Evolutionary conservation across 2,888 invertebrate genomes (phyloP).

Genomic region (Melanotus villosus): DNA sequence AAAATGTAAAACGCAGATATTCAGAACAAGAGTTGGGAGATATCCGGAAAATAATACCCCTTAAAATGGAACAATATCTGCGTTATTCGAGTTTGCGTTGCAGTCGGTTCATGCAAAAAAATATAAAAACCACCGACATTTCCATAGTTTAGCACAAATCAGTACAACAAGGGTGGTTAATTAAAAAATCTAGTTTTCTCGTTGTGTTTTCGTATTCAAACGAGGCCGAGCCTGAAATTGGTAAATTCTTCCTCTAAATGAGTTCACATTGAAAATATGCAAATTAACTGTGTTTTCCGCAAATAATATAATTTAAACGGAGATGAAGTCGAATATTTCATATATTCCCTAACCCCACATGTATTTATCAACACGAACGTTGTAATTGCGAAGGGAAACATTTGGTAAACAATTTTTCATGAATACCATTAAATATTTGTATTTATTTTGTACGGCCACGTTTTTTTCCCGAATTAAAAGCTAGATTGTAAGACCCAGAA

Average conservation of each 20-base stretch:
- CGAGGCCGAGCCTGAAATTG: slow-evolving; percentile 36
- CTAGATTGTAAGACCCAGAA: not conserved
- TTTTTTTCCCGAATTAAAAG: not conserved
- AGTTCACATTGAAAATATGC: slow-evolving; percentile 45
- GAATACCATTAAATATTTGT: slow-evolving; percentile 6
- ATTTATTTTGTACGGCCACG: not conserved
- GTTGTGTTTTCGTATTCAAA: slow-evolving; percentile 18
- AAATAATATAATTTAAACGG: slow-evolving; percentile 39
- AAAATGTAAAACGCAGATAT: slow-evolving; percentile 29
- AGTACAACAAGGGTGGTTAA: slow-evolving; percentile 18
- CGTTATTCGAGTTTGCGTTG: not conserved
- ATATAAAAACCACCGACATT: slow-evolving; percentile 1
- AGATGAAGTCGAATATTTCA: slow-evolving; percentile 37
- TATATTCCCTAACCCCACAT: slow-evolving; percentile 29
- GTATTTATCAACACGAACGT: slow-evolving; percentile 34
- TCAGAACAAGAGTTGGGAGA: slow-evolving; percentile 6
- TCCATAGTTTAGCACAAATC: slow-evolving; percentile 19
- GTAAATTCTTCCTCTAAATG: slow-evolving; percentile 35
- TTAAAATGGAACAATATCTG: slow-evolving; percentile 20
- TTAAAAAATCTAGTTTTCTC: slow-evolving; percentile 26
- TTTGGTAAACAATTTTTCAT: slow-evolving; percentile 30
- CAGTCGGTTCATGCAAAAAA: not conserved
- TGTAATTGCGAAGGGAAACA: slow-evolving; percentile 33
- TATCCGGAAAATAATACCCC: slow-evolving; percentile 23
- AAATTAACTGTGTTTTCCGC: slow-evolving; percentile 46